These are phyloP conservation scores for Lycocerus yunnanus DNA, from an alignment of 2,888 invertebrate species.

Conservation along the genomic window DNA sequence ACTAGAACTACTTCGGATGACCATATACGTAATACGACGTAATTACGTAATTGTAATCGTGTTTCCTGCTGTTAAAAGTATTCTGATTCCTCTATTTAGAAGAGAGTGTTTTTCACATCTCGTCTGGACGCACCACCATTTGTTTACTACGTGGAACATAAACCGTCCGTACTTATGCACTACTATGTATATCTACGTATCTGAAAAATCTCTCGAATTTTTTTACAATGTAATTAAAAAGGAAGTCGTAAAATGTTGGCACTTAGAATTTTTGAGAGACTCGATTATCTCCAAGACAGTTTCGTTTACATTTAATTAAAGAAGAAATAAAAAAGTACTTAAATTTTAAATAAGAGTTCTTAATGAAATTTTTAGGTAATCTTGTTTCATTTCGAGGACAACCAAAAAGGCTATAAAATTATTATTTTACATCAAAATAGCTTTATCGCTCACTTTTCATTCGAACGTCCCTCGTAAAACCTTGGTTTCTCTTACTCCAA, in stretches of 20 bases:
- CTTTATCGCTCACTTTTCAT: background rate
- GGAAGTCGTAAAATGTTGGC: background rate
- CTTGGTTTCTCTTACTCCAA: background rate
- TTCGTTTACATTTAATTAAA: background rate
- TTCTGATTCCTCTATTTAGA: background rate
- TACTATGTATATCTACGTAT: too few species aligned
- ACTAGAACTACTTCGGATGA: slow-evolving; percentile 12
- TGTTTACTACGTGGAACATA: too few species aligned
- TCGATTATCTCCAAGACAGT: background rate
- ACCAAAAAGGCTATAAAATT: background rate
- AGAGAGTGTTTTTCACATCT: background rate
- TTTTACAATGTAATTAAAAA: background rate
- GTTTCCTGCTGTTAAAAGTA: background rate
- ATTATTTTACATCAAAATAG: background rate
- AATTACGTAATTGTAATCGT: background rate
- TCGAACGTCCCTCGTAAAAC: background rate
- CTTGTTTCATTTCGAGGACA: background rate
- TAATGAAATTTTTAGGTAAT: background rate
- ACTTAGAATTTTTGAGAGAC: background rate
- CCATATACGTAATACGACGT: background rate
- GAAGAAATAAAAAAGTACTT: background rate
- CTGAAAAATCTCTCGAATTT: background rate
- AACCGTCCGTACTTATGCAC: too few species aligned
- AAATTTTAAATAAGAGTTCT: background rate
- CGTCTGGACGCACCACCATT: background rate